phyloP scores from a whole-genome alignment of 2,888 invertebrate genomes.

The Antheraea assamensis region DNA sequence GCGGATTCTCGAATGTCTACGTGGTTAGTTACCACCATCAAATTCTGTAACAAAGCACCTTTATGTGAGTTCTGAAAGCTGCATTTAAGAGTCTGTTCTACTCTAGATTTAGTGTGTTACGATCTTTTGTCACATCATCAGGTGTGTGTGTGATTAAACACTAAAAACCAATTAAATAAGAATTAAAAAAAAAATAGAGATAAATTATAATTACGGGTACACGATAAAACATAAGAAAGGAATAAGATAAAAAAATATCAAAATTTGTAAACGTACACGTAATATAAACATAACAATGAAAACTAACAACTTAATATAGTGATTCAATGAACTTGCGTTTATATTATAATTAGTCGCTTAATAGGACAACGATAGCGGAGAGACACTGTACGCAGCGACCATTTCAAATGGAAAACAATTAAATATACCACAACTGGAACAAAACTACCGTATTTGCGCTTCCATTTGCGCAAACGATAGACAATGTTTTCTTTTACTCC shows the following conservation, averaged over 20 bases:
- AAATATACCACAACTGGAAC: constrained; percentile 30
- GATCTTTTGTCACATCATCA: too few species aligned
- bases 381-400: constrained; percentile 36
- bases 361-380: constrained; percentile 45
- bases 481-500: constrained; percentile 3
- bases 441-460: constrained; percentile 23
- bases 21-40: too few species aligned
- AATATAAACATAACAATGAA: constrained; percentile 18
- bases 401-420: constrained; percentile 60
- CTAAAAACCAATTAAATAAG: too few species aligned
- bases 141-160: too few species aligned
- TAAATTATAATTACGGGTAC: too few species aligned
- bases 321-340: constrained; percentile 38
- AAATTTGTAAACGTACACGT: constrained; percentile 1
- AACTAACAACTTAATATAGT: constrained; percentile 20
- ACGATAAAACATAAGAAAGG: neutral
- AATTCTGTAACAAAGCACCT: too few species aligned
- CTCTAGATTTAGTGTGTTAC: too few species aligned
- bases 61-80: too few species aligned
- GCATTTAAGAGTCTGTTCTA: too few species aligned
- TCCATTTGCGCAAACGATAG: constrained; percentile 12
- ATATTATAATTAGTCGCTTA: constrained; percentile 55
- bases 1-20: too few species aligned
- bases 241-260: neutral
- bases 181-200: too few species aligned